These are phyloP conservation scores for Atlantisia rogersi DNA, from an alignment of 2,113 vertebrate species.

Conservation along the genomic window DNA sequence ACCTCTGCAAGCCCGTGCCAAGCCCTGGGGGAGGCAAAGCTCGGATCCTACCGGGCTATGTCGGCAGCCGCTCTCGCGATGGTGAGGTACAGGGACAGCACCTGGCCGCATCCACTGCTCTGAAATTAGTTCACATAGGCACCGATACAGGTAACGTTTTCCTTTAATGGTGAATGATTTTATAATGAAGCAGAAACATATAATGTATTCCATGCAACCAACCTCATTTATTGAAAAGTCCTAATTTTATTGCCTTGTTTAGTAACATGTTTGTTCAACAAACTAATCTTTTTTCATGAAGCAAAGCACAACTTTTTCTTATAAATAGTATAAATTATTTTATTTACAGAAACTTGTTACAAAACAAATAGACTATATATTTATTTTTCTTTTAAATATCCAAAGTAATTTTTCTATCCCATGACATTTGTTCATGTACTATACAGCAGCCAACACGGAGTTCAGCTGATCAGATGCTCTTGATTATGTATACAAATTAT, in stretches of 20 bases:
- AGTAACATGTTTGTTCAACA: slow-evolving; percentile 82
- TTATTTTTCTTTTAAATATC: slow-evolving; percentile 99
- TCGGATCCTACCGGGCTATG: fast-evolving
- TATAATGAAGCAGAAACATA: slow-evolving; percentile 74
- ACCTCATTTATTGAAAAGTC: slow-evolving; percentile 80
- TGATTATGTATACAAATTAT: slow-evolving; percentile 91
- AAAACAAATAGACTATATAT: slow-evolving; percentile 99
- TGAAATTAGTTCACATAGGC: slow-evolving; percentile 61
- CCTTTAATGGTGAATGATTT: slow-evolving; percentile 52
- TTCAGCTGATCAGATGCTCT: slow-evolving; percentile 97
- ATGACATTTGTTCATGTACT: slow-evolving; percentile 99
- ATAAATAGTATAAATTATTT: slow-evolving; percentile 99
- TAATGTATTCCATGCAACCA: slow-evolving; percentile 75
- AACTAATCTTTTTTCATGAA: slow-evolving; percentile 80
- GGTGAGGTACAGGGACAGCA: not conserved
- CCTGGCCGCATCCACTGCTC: slow-evolving; percentile 15
- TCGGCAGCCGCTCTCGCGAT: fast-evolving
- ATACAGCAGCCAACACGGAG: slow-evolving; percentile 99
- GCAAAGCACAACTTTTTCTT: slow-evolving; percentile 91
- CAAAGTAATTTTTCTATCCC: slow-evolving; percentile 96
- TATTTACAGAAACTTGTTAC: slow-evolving; percentile 99
- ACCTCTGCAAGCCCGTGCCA: not conserved
- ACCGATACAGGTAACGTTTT: not conserved
- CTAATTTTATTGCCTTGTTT: slow-evolving; percentile 81
- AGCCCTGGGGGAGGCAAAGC: fast-evolving